Base-by-base conservation (phyloP, 1,140 invertebrate genomes). In the Portunus trituberculatus region DNA sequence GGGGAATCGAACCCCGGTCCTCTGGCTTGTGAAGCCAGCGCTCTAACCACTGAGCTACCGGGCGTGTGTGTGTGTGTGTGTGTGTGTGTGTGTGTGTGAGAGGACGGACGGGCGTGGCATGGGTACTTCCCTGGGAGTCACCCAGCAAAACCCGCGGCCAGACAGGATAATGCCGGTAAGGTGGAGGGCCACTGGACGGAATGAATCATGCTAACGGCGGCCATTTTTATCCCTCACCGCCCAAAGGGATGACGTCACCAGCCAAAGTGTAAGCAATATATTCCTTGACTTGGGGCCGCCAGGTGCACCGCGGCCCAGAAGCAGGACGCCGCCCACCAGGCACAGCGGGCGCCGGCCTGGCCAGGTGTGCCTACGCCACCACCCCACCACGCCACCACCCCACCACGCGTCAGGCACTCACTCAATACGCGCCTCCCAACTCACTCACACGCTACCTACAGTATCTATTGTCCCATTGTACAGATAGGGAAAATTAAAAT, bases 141-240 rank as follows among this genome's bases (percentile, higher is more conserved):
- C 67, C 67, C 67, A n/a, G 67, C 67, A 76, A 7, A 1, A 20
- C 67, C 67, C 25, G 20, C 20, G 67, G 67, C 67, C 67, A 76
- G 67, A n/a, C n/a, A n/a, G 25, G n/a, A 8, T 76, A 76, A 76
- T 76, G 67, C 67, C n/a, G 67, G 67, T 25, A n/a, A 76, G n/a
- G 89, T 10, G 46, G 89, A 59, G 89, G 59, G 2, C 89, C 48
- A 59, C 48, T 16, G 89, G 89, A 28, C 28, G 46, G 67, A 76
- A 91, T 91, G 46, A 48, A 91, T 91, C 89, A 91, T 31, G 16
- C 89, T 91, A 91, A 91, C 89, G 31, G 46, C 89, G 0, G 25
- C 89, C 89, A 91, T 91, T 59, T 59, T 91, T 89, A 89, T 48
- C 87, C 48, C 39, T 89, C 87, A 46, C 39, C 87, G 7, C 20